phyloP scores from a whole-genome alignment of 2,113 vertebrate species.

The Pseudopipra pipra region DNA sequence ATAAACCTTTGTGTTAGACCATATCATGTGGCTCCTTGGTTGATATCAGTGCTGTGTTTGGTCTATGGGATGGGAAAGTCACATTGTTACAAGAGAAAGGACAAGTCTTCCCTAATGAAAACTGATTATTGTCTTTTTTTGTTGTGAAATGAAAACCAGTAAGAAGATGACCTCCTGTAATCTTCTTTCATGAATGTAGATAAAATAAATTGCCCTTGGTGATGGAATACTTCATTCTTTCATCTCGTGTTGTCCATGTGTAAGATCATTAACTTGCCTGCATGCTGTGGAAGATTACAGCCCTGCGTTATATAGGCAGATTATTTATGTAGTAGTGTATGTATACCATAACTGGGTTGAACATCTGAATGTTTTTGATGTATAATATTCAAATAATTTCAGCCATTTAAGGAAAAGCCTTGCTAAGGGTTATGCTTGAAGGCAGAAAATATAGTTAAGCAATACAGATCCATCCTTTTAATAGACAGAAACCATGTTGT shows the following conservation, averaged over 20 bases:
- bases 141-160: conserved; percentile 28
- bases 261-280: not conserved
- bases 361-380: not conserved
- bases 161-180: conserved; percentile 4
- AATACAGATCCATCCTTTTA: not conserved
- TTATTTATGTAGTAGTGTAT: not conserved
- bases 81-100: not conserved
- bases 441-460: not conserved
- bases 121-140: not conserved
- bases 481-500: not conserved
- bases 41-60: not conserved
- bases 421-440: not conserved
- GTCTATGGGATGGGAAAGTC: not conserved
- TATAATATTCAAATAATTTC: not conserved
- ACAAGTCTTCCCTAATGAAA: not conserved
- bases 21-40: not conserved
- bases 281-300: not conserved
- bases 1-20: not conserved
- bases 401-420: not conserved
- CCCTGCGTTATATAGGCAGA: not conserved
- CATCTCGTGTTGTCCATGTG: not conserved
- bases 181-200: not conserved
- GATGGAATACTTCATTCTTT: not conserved
- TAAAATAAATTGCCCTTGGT: conserved; percentile 18
- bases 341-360: not conserved